Evolutionary conservation across 2,888 invertebrate genomes (phyloP).

Genomic region (Drosophila bunnanda): DNA sequence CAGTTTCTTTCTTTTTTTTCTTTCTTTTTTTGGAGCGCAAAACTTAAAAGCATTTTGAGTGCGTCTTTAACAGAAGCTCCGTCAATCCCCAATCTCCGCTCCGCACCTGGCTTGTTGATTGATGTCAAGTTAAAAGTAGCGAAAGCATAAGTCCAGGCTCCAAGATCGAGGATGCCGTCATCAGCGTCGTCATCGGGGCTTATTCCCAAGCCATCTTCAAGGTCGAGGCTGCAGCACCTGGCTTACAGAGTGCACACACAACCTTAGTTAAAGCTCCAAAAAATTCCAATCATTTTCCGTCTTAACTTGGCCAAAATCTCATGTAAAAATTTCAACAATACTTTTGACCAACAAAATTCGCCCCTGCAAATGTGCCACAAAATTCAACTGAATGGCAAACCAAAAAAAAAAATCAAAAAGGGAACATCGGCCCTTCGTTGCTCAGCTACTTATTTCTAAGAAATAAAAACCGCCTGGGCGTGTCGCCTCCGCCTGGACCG

Average conservation of each 20-base stretch:
- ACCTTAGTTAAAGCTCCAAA: not conserved
- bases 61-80: conserved; percentile 72
- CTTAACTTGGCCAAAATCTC: not conserved
- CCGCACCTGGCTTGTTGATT: conserved; percentile 47
- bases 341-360: conserved; percentile 1
- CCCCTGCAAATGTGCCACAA: conserved; percentile 43
- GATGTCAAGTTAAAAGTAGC: conserved; percentile 72
- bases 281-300: not conserved
- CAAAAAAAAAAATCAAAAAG: conserved; percentile 15
- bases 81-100: not conserved
- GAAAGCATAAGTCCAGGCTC: conserved; percentile 52
- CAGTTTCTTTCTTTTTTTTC: conserved; percentile 43
- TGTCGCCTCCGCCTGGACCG: conserved; percentile 55
- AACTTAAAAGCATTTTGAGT: conserved; percentile 74
- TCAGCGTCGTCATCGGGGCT: conserved; percentile 43
- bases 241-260: too few relatives aligned
- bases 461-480: conserved; percentile 75
- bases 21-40: conserved; percentile 43
- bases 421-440: conserved; percentile 15
- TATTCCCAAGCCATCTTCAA: conserved; percentile 30
- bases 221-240: conserved; percentile 23
- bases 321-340: conserved; percentile 8
- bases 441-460: conserved; percentile 70
- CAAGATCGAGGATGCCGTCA: conserved; percentile 50
- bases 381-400: conserved; percentile 1